A percentile compares a stretch with the other conserved stretches of the same genome.
Conservation (phyloP, 2,797 vertebrate genomes). For the Gobionotothen gibberifrons region DNA sequence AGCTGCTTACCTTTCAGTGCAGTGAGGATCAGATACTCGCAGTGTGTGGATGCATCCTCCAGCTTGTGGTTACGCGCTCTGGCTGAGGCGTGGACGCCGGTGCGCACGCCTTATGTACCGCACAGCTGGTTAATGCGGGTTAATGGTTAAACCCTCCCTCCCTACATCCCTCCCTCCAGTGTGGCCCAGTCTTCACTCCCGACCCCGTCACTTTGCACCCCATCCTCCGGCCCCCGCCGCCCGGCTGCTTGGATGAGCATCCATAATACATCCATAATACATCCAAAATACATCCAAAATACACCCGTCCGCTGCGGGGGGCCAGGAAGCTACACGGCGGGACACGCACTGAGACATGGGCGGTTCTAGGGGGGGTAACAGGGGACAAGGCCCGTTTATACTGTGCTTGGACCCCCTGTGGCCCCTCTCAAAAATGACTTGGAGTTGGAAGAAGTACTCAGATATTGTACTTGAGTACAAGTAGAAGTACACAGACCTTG, state of each 20-base stretch:
- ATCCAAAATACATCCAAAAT: slow-evolving; percentile 57
- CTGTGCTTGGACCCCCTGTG: no score
- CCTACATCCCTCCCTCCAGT: slow-evolving; percentile 59
- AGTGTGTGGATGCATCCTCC: slow-evolving; percentile 47
- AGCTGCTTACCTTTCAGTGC: slow-evolving; percentile 60
- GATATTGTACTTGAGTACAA: no score
- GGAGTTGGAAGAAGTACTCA: no score
- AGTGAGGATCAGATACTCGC: slow-evolving; percentile 24
- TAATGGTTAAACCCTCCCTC: slow-evolving; percentile 76
- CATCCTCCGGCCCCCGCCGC: slow-evolving; percentile 65
- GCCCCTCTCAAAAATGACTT: no score
- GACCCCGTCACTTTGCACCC: slow-evolving; percentile 73
- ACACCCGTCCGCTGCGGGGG: slow-evolving; percentile 64
- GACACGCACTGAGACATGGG: not conserved
- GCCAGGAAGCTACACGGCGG: slow-evolving; percentile 81
- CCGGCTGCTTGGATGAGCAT: slow-evolving; percentile 70
- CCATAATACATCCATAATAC: slow-evolving; percentile 41
- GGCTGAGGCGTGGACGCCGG: slow-evolving; percentile 71
- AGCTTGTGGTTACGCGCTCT: slow-evolving; percentile 48
- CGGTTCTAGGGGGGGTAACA: no score
- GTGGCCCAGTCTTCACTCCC: slow-evolving; percentile 46
- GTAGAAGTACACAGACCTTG: no score
- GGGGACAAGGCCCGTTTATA: no score
- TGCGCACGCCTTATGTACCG: slow-evolving; percentile 77
- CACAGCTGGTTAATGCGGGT: slow-evolving; percentile 67